phyloP scores from a whole-genome alignment of 1,140 invertebrate species.

The Caenorhabditis inopinata region DNA sequence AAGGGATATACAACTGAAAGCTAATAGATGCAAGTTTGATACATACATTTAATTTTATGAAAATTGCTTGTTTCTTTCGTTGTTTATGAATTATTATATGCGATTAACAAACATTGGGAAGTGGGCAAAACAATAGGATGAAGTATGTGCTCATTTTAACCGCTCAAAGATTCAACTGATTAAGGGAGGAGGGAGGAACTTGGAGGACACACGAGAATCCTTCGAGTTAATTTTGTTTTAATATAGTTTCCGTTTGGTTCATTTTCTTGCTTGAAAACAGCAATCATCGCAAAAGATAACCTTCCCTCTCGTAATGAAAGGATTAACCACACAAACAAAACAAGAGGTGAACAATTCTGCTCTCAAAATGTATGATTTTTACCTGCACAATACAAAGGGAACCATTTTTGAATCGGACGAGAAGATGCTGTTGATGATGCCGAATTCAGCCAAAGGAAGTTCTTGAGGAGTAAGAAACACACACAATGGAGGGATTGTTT shows the following conservation, averaged over 20 bases:
- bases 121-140: background rate
- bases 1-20: too few species aligned
- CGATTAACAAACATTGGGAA: background rate
- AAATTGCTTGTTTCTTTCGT: too few species aligned
- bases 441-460: too few species aligned
- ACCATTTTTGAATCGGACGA: too few species aligned
- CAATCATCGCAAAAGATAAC: background rate
- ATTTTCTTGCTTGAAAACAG: background rate
- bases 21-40: too few species aligned
- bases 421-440: too few species aligned
- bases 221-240: background rate
- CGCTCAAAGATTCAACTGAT: background rate
- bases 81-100: background rate
- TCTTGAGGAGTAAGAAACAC: too few species aligned
- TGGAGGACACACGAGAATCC: background rate
- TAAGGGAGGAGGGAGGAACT: background rate
- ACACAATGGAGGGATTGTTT: too few species aligned
- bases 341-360: background rate
- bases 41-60: too few species aligned
- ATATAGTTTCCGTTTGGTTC: background rate
- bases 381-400: conserved; percentile 13
- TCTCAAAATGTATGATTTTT: background rate
- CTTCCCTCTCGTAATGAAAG: background rate
- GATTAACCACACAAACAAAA: conserved; percentile 15
- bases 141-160: background rate